These are phyloP conservation scores for Dascyllus trimaculatus DNA, from an alignment of 2,113 vertebrate species.

Conservation along the genomic window DNA sequence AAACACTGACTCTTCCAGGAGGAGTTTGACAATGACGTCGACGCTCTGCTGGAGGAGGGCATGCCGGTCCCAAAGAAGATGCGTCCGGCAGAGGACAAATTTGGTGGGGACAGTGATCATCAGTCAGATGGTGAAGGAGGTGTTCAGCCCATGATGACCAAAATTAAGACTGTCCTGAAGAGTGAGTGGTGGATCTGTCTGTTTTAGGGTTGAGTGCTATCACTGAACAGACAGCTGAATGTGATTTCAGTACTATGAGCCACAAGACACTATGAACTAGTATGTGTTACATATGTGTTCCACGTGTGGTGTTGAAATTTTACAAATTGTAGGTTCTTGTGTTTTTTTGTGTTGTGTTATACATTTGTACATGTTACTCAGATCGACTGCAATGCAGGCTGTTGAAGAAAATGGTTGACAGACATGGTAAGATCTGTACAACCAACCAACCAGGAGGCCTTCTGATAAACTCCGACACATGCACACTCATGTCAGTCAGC, in stretches of 20 bases:
- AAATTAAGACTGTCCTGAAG: slow-evolving; percentile 99
- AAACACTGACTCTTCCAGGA: slow-evolving; percentile 90
- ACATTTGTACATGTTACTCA: not conserved
- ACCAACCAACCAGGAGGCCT: too few species aligned
- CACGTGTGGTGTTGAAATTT: too few species aligned
- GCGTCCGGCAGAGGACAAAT: slow-evolving; percentile 91
- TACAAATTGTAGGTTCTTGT: too few species aligned
- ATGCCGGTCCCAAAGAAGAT: slow-evolving; percentile 97
- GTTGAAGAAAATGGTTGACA: too few species aligned
- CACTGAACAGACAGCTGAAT: not conserved
- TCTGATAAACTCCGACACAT: too few species aligned
- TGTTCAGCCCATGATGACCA: slow-evolving; percentile 99
- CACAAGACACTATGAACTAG: not conserved
- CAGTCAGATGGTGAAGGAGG: slow-evolving; percentile 94
- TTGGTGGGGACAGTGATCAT: slow-evolving; percentile 93
- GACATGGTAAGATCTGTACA: too few species aligned
- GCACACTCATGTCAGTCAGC: too few species aligned
- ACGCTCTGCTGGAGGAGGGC: slow-evolving; percentile 96
- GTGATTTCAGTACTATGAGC: not conserved
- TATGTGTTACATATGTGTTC: too few species aligned
- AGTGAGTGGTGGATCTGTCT: slow-evolving; percentile 86
- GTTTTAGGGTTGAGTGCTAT: not conserved
- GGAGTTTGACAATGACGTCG: slow-evolving; percentile 99
- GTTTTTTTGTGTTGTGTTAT: not conserved
- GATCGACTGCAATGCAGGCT: too few species aligned